Conservation (phyloP, 2,888 invertebrate species). For the Celastrina argiolus region DNA sequence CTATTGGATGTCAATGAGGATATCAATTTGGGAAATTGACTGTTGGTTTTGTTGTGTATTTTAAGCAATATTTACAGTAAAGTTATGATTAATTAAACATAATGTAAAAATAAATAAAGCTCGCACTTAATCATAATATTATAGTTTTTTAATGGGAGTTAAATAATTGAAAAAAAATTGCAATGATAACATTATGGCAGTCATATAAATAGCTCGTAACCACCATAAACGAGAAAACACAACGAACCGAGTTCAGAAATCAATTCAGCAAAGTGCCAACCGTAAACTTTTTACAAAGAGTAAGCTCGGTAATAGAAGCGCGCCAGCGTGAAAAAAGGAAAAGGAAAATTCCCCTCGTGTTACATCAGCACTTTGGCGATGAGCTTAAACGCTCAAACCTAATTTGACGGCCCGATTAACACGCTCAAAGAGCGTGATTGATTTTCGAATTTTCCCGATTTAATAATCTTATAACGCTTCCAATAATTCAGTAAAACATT, state of each 20-base stretch:
- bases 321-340: constrained; percentile 52
- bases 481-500: neutral
- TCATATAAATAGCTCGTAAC: neutral
- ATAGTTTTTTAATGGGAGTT: too few species aligned
- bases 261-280: constrained; percentile 33
- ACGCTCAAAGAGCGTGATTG: constrained; percentile 40
- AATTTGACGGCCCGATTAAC: constrained; percentile 74
- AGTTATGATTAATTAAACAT: too few species aligned
- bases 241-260: constrained; percentile 25
- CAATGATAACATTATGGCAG: neutral
- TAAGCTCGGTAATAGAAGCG: constrained; percentile 56
- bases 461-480: constrained; percentile 7
- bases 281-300: constrained; percentile 37
- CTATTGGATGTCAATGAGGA: neutral
- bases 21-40: neutral
- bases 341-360: constrained; percentile 50
- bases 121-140: too few species aligned
- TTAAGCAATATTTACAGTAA: neutral
- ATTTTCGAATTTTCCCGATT: constrained; percentile 28
- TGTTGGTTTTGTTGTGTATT: neutral
- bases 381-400: constrained; percentile 70
- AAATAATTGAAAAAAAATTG: neutral
- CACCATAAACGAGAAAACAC: neutral
- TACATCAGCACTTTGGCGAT: constrained; percentile 69
- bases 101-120: too few species aligned